Percentiles rank a stretch among this genome's conserved stretches.
Conservation (phyloP, 2,113 vertebrate species). For the Cynopterus brachyotis region DNA sequence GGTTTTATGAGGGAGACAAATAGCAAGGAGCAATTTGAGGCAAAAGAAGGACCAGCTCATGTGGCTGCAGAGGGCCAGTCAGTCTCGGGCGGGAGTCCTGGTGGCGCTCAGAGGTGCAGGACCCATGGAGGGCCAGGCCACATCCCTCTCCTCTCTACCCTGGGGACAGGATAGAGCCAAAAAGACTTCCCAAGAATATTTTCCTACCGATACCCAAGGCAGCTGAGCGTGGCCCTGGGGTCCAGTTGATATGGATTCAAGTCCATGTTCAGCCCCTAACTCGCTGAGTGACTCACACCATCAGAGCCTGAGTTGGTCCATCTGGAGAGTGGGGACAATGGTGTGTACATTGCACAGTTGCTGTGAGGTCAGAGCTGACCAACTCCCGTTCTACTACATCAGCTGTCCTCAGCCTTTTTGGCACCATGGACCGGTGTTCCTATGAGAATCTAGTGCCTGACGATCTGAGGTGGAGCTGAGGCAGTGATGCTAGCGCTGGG, state of each 20-base stretch:
- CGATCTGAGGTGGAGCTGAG: too few relatives aligned
- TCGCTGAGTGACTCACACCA: background rate
- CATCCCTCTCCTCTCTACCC: too few relatives aligned
- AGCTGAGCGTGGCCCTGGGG: accelerated
- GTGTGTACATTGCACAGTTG: background rate
- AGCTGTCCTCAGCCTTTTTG: too few relatives aligned
- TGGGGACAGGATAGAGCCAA: background rate
- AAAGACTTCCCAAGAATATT: background rate
- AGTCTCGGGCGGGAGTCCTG: background rate
- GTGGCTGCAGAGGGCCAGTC: background rate
- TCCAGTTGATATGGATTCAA: background rate
- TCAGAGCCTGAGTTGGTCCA: background rate
- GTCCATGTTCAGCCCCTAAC: background rate
- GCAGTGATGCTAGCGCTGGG: too few relatives aligned
- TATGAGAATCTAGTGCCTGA: too few relatives aligned
- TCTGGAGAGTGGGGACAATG: background rate
- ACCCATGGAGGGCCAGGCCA: background rate
- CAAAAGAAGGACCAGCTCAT: accelerated
- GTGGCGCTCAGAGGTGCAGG: background rate
- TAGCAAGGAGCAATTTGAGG: background rate
- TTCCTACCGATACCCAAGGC: background rate
- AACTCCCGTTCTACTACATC: background rate
- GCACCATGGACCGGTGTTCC: too few relatives aligned
- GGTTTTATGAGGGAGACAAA: background rate
- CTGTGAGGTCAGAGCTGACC: background rate